These are phyloP conservation scores for Rhabdornis inornatus DNA, from an alignment of 2,113 vertebrate species.

Conservation along the genomic window DNA sequence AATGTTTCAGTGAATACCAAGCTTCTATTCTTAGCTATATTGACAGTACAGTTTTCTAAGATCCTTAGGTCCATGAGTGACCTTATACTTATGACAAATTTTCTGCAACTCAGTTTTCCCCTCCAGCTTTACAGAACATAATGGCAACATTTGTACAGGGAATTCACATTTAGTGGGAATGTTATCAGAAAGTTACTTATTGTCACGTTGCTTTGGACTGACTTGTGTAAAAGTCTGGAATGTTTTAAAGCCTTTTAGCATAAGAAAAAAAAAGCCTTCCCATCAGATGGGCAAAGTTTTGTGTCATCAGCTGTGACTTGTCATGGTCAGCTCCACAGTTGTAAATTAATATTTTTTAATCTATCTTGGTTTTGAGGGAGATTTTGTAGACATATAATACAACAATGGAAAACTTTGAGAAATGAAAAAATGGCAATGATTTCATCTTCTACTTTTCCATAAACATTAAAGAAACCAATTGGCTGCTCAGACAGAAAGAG, in stretches of 20 bases:
- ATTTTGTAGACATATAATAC: neutral
- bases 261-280: neutral
- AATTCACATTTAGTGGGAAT: neutral
- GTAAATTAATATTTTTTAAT: neutral
- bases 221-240: neutral
- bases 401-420: neutral
- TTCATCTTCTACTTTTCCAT: neutral
- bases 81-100: neutral
- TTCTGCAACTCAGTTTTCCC: neutral
- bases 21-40: slow-evolving; percentile 15
- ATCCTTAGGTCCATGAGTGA: neutral
- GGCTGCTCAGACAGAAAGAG: neutral
- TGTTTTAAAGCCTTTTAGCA: neutral
- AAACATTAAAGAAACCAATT: neutral
- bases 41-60: neutral
- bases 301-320: neutral
- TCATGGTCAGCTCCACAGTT: neutral
- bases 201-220: neutral
- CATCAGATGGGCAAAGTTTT: neutral
- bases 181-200: neutral
- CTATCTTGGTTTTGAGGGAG: neutral
- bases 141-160: neutral
- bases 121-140: neutral
- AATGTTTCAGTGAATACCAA: slow-evolving; percentile 8
- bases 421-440: neutral